phyloP scores from a whole-genome alignment of 2,888 invertebrate species.

The Polydrusus tereticollis region DNA sequence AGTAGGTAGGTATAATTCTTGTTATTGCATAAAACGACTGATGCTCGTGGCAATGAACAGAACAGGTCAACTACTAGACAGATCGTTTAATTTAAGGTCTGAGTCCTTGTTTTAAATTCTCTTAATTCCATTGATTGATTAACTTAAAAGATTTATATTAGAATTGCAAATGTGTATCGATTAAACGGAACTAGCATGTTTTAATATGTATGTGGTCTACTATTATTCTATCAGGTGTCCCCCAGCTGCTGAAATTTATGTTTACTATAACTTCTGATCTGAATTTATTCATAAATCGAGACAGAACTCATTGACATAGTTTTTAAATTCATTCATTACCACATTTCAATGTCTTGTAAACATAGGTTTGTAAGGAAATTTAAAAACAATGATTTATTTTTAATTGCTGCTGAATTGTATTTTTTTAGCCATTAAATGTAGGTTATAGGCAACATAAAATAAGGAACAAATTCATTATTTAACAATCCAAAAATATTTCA shows the following conservation, averaged over 20 bases:
- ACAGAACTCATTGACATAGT: slow-evolving; percentile 14
- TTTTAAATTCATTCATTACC: slow-evolving; percentile 18
- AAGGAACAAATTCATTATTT: too few relatives aligned
- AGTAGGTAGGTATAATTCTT: too few relatives aligned
- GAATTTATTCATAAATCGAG: slow-evolving; percentile 15
- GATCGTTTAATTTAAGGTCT: neutral
- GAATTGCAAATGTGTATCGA: slow-evolving; percentile 2
- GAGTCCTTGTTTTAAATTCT: neutral
- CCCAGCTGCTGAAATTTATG: slow-evolving; percentile 14
- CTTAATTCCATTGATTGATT: neutral
- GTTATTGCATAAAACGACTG: too few relatives aligned
- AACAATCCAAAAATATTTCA: too few relatives aligned
- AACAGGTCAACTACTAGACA: neutral
- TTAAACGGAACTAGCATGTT: slow-evolving; percentile 1
- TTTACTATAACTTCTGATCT: neutral
- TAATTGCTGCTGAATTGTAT: neutral
- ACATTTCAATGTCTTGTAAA: slow-evolving; percentile 14
- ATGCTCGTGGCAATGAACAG: neutral
- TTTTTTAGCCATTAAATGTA: neutral
- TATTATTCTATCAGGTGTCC: slow-evolving; percentile 10
- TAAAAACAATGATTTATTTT: neutral
- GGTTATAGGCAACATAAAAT: too few relatives aligned
- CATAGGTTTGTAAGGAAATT: neutral
- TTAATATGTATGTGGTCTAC: slow-evolving; percentile 16
- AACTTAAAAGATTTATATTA: neutral